Evolutionary conservation across 2,113 vertebrate species (phyloP).

Genomic region (Brachypodius melanocephalos): DNA sequence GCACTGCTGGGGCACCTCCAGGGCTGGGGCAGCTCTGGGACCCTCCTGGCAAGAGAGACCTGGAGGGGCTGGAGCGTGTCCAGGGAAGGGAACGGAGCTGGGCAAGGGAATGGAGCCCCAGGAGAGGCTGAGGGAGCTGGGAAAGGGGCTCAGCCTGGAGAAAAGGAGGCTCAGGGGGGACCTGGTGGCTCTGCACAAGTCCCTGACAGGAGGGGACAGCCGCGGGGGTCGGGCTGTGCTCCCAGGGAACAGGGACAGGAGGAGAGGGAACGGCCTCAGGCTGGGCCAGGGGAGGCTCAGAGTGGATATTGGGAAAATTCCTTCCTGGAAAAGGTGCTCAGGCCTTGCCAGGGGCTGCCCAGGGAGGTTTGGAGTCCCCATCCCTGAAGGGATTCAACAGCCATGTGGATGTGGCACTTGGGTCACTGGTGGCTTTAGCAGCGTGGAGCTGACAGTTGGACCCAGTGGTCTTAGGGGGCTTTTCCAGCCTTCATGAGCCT

Average conservation of each 20-base stretch:
- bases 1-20: not conserved
- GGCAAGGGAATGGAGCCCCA: not conserved
- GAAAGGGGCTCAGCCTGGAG: not conserved
- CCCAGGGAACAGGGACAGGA: not conserved
- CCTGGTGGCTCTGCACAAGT: not conserved
- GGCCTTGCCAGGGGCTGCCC: not conserved
- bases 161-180: not conserved
- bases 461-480: not conserved
- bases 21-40: not conserved
- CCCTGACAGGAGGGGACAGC: not conserved
- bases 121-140: not conserved
- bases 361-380: fast-evolving
- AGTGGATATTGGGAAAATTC: fast-evolving
- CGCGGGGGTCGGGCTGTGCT: not conserved
- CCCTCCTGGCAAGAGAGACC: not conserved
- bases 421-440: not conserved
- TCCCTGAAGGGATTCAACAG: not conserved
- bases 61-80: not conserved
- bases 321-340: fast-evolving
- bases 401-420: fast-evolving
- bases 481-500: not conserved
- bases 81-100: not conserved
- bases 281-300: not conserved
- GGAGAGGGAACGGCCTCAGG: not conserved
- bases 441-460: not conserved